A percentile compares a stretch with the other conserved stretches of the same genome.
Conservation (phyloP, 2,888 invertebrate genomes). For the Metalampra italica region DNA sequence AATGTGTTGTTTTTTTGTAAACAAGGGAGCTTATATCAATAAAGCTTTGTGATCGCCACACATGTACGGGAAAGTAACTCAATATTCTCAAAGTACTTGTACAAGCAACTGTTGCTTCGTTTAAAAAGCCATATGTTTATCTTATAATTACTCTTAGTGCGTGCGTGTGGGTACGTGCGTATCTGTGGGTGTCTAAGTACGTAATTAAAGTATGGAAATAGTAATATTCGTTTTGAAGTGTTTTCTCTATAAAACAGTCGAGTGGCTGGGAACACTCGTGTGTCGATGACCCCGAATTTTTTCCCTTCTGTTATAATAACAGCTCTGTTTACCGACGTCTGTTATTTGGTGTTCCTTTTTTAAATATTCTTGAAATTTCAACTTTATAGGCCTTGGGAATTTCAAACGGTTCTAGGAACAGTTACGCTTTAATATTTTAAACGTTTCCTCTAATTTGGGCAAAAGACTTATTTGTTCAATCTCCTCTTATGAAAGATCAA, state of each 20-base stretch:
- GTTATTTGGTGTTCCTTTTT: conserved; percentile 45
- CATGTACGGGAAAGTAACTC: conserved; percentile 42
- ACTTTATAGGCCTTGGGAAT: conserved; percentile 13
- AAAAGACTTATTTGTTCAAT: no score
- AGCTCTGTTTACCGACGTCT: conserved; percentile 62
- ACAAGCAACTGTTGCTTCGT: conserved; percentile 40
- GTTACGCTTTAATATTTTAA: conserved; percentile 20
- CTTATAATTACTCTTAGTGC: conserved; percentile 46
- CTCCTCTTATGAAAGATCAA: no score
- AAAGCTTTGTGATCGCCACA: conserved; percentile 13
- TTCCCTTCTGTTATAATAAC: conserved; percentile 65
- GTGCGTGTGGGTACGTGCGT: conserved; percentile 34
- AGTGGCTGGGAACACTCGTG: conserved; percentile 69
- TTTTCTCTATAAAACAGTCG: conserved; percentile 74
- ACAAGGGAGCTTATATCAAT: conserved; percentile 6
- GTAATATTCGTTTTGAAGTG: conserved; percentile 77
- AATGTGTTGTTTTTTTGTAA: conserved; percentile 3
- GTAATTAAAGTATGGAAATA: conserved; percentile 77
- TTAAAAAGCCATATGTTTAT: conserved; percentile 70
- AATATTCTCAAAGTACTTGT: conserved; percentile 44
- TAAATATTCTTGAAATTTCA: conserved; percentile 18
- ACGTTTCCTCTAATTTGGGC: neutral
- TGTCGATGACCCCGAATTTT: conserved; percentile 60
- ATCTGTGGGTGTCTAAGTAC: conserved; percentile 60
- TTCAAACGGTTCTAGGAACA: conserved; percentile 30